Percentiles rank a stretch among this genome's conserved stretches.
Evolutionary conservation across 2,888 invertebrate genomes (phyloP).

Genomic region (Portevinia maculata): DNA sequence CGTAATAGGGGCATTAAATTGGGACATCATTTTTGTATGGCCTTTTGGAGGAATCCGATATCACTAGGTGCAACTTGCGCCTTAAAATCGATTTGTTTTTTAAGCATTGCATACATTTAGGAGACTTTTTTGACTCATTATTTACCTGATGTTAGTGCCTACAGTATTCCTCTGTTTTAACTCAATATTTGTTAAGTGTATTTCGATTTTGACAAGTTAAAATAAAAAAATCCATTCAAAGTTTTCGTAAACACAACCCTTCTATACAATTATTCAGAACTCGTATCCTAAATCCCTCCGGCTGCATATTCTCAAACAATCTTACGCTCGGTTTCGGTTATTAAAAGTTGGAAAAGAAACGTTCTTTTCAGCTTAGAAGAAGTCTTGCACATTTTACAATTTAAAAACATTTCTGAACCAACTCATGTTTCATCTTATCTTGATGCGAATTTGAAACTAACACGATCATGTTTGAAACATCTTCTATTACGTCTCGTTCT

Average conservation of each 20-base stretch:
- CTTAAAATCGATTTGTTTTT: too few relatives aligned
- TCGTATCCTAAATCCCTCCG: constrained; percentile 17
- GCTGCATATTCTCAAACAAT: not conserved
- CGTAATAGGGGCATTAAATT: too few relatives aligned
- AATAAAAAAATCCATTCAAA: not conserved
- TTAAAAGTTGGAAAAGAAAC: constrained; percentile 16
- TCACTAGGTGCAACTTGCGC: too few relatives aligned
- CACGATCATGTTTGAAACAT: constrained; percentile 65
- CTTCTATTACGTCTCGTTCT: constrained; percentile 1
- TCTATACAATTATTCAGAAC: constrained; percentile 35
- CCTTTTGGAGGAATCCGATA: too few relatives aligned
- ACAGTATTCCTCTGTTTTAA: too few relatives aligned
- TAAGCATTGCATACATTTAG: too few relatives aligned
- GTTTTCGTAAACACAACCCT: not conserved
- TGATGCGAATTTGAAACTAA: constrained; percentile 55
- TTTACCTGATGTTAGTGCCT: too few relatives aligned
- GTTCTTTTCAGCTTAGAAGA: constrained; percentile 18
- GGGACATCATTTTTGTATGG: too few relatives aligned
- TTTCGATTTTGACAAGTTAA: too few relatives aligned
- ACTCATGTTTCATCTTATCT: constrained; percentile 70
- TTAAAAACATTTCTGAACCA: constrained; percentile 38
- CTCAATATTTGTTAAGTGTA: too few relatives aligned
- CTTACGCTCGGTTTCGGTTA: constrained; percentile 4
- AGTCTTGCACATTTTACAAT: constrained; percentile 49
- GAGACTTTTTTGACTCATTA: too few relatives aligned